These are phyloP conservation scores for Vireo altiloquus DNA, from an alignment of 2,113 vertebrate species.

Conservation along the genomic window DNA sequence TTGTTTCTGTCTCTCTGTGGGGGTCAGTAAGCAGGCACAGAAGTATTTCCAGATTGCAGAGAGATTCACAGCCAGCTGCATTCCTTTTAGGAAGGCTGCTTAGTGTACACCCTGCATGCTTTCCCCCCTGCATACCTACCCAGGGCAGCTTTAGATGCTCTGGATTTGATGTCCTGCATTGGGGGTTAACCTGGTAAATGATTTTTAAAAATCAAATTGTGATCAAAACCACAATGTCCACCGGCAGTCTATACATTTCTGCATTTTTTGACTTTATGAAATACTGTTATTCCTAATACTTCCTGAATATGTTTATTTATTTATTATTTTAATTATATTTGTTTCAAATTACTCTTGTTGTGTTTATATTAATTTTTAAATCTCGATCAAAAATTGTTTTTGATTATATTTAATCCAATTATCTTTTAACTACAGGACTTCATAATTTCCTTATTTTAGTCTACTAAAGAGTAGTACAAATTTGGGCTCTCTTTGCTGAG, in stretches of 20 bases:
- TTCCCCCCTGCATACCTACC: not conserved
- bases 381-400: not conserved
- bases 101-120: accelerated
- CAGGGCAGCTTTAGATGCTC: not conserved
- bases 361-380: not conserved
- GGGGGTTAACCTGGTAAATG: not conserved
- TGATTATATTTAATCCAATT: not conserved
- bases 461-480: not conserved
- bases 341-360: not conserved
- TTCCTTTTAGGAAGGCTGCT: not conserved
- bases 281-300: not conserved
- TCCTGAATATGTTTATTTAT: not conserved
- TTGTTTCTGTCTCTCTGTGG: not conserved
- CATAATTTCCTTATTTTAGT: not conserved
- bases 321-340: not conserved
- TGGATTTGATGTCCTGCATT: not conserved
- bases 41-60: not conserved
- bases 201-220: not conserved
- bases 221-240: not conserved
- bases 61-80: not conserved
- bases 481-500: not conserved
- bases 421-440: not conserved
- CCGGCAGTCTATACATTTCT: not conserved
- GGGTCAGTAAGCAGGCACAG: not conserved
- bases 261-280: not conserved